These are phyloP conservation scores for Thyatira batis DNA, from an alignment of 2,888 invertebrate genomes.

Conservation along the genomic window DNA sequence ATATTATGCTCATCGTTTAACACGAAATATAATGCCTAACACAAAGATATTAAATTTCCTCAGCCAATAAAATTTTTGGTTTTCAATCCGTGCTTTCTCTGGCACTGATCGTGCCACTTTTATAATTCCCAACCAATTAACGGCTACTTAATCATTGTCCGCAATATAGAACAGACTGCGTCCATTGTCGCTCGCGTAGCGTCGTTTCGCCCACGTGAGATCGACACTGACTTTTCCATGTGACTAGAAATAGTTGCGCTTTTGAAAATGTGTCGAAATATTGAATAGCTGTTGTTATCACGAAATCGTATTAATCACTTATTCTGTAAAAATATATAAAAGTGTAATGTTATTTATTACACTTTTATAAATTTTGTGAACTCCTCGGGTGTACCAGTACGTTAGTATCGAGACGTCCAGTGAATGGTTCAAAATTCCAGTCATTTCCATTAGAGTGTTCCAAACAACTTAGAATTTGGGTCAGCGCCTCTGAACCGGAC, in stretches of 20 bases:
- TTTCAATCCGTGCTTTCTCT: slow-evolving; percentile 22
- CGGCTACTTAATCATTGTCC: slow-evolving; percentile 38
- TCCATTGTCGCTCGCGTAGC: slow-evolving; percentile 18
- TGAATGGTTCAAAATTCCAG: slow-evolving; percentile 45
- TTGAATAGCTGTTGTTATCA: slow-evolving; percentile 23
- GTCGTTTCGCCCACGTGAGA: slow-evolving; percentile 35
- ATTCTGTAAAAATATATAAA: too few relatives aligned
- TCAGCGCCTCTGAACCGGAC: slow-evolving; percentile 61
- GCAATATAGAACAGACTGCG: slow-evolving; percentile 35
- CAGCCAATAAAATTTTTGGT: not conserved
- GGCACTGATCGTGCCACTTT: slow-evolving; percentile 25
- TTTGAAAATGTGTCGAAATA: slow-evolving; percentile 15
- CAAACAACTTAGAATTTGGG: slow-evolving; percentile 65
- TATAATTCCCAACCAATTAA: slow-evolving; percentile 32
- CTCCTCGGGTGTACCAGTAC: not conserved
- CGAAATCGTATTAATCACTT: not conserved
- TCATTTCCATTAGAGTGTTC: slow-evolving; percentile 48
- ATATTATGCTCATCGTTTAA: too few relatives aligned
- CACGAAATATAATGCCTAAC: too few relatives aligned
- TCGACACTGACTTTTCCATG: slow-evolving; percentile 26
- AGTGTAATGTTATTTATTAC: too few relatives aligned
- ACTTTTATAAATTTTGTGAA: not conserved
- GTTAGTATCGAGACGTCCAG: slow-evolving; percentile 1
- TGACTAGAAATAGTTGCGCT: slow-evolving; percentile 20
- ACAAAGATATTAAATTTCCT: too few relatives aligned